phyloP scores from a whole-genome alignment of 2,888 invertebrate genomes.

The Acanthococcus lagerstroemiae region DNA sequence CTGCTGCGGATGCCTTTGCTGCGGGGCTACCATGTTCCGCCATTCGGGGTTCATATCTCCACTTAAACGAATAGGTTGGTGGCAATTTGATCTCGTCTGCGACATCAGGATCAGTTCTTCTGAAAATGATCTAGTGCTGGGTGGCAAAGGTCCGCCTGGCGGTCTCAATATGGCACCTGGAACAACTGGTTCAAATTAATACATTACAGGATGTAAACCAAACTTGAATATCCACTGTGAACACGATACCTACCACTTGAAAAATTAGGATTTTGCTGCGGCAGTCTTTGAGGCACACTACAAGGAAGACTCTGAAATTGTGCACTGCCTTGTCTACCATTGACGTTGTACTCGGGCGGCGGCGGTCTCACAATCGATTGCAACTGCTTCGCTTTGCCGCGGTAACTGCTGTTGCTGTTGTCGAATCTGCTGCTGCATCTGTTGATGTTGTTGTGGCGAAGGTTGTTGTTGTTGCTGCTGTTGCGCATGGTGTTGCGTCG shows the following conservation, averaged over 20 bases:
- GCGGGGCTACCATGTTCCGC: not conserved
- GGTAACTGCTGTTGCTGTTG: slow-evolving; percentile 1
- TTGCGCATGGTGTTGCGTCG: not conserved
- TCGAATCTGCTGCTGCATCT: not conserved
- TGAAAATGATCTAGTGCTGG: not conserved
- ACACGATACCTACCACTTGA: not conserved
- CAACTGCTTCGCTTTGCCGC: not conserved
- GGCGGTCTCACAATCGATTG: slow-evolving; percentile 15
- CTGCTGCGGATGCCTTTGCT: not conserved
- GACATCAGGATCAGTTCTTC: not conserved
- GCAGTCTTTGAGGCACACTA: slow-evolving; percentile 14
- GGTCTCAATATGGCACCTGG: not conserved
- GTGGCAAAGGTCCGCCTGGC: not conserved
- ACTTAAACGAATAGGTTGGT: not conserved
- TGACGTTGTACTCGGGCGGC: slow-evolving; percentile 25
- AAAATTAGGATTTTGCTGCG: slow-evolving; percentile 18
- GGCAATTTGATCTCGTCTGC: not conserved
- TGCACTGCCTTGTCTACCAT: not conserved
- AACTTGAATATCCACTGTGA: not conserved
- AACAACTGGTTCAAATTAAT: not conserved
- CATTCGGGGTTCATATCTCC: not conserved
- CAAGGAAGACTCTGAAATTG: slow-evolving; percentile 13
- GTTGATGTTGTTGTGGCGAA: not conserved
- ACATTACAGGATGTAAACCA: not conserved
- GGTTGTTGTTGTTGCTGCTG: slow-evolving; percentile 7